Evolutionary conservation across 2,888 invertebrate genomes (phyloP), one percentile per base, ranked within the genome.

Genomic region (Dione juno): DNA sequence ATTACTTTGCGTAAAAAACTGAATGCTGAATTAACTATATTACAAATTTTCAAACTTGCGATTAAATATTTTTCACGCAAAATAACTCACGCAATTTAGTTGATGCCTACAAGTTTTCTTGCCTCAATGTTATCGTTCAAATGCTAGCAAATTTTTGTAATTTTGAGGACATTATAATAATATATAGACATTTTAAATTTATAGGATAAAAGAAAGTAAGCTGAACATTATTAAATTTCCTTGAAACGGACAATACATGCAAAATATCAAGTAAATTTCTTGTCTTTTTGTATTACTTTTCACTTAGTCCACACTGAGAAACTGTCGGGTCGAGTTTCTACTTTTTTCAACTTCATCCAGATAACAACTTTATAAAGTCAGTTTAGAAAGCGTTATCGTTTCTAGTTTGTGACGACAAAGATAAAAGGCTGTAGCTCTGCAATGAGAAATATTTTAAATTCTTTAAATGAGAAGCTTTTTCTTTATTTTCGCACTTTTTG

Each of bases 311-410:
- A 45, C 11, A 45, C 45, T 45, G n/a, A 9, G 61, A 35, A 45
- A 61, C 64, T 64, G 50, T 10, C 14, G 64, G 50, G 50, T 64
- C 9, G 48, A 52, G 50, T 64, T 61, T 28, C 40, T 21, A 50
- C 64, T 64, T 64, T 64, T 64, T 64, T 40, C 48, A 52, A 52
- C 50, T 64, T 64, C 37, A n/a, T 52, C 19, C 64, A 64, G 64
- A 52, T 52, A 64, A 50, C 64, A 64, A 52, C 64, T 64, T 64
- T 64, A 61, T 64, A 64, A 64, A 64, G 64, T 64, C 64, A 48
- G 64, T 64, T 64, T 50, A 64, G 64, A 50, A 64, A 48, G 64
- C 64, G 48, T 64, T 64, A 64, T 64, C 64, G 64, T 64, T 64
- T 52, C 48, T 50, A 64, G 64, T 64, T 64, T 52, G 50, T 40